phyloP scores from a whole-genome alignment of 2,797 vertebrate genomes.

The Spinibarbus caldwelli region DNA sequence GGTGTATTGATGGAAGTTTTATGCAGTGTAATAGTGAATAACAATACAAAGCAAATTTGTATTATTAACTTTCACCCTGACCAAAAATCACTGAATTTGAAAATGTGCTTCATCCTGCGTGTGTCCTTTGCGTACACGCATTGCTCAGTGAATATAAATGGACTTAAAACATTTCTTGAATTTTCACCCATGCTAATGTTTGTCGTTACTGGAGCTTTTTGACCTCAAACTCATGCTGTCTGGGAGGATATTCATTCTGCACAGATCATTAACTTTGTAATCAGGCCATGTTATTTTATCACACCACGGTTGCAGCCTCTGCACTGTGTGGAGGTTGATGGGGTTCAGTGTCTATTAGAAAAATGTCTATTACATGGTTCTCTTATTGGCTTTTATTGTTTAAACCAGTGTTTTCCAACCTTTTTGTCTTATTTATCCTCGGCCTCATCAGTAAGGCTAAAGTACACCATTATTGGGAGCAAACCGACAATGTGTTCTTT shows the following conservation, averaged over 20 bases:
- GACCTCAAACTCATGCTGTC: constrained; percentile 32
- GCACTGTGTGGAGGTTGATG: constrained; percentile 45
- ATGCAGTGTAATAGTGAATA: constrained; percentile 3
- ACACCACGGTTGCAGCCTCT: constrained; percentile 28
- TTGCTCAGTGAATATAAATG: constrained; percentile 20
- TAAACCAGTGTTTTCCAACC: constrained; percentile 32
- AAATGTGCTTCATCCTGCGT: not conserved
- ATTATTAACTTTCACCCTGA: constrained; percentile 4
- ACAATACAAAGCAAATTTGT: constrained; percentile 23
- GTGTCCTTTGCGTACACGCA: not conserved
- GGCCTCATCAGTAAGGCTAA: not conserved
- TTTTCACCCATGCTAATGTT: constrained; percentile 37
- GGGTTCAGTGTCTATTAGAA: constrained; percentile 50
- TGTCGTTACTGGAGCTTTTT: constrained; percentile 13
- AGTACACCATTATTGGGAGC: constrained; percentile 3
- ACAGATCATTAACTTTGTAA: constrained; percentile 57
- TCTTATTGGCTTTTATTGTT: constrained; percentile 40
- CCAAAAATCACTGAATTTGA: constrained; percentile 20
- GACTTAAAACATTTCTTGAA: constrained; percentile 36
- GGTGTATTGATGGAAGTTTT: not conserved
- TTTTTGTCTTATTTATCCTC: constrained; percentile 23
- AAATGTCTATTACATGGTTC: constrained; percentile 25
- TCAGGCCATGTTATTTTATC: constrained; percentile 52
- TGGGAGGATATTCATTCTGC: constrained; percentile 41
- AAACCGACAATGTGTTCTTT: constrained; percentile 15